Evolutionary conservation across 2,797 vertebrate species (phyloP).

Genomic region (Takifugu ocellatus): DNA sequence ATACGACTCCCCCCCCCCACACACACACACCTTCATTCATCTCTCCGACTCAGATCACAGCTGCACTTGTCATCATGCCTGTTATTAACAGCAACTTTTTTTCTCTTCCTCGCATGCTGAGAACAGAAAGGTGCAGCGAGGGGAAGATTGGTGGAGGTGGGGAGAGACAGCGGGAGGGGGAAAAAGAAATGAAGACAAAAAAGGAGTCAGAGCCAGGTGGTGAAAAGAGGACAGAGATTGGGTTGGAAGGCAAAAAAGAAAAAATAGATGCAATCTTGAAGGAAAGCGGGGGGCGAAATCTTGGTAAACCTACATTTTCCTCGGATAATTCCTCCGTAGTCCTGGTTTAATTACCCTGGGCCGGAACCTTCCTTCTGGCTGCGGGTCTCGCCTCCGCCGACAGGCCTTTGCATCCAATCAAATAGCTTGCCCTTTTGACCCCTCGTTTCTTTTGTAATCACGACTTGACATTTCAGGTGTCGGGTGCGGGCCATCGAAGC

Average conservation of each 20-base stretch:
- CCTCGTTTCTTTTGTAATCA: slow-evolving; percentile 52
- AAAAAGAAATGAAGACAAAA: slow-evolving; percentile 3
- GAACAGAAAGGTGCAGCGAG: slow-evolving; percentile 22
- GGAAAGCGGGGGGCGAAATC: slow-evolving; percentile 13
- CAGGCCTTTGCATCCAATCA: slow-evolving; percentile 55
- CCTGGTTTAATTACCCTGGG: slow-evolving; percentile 56
- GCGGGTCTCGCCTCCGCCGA: slow-evolving; percentile 23
- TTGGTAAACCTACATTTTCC: slow-evolving; percentile 42
- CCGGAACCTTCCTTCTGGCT: slow-evolving; percentile 31
- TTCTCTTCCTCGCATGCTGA: slow-evolving; percentile 36
- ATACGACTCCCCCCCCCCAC: slow-evolving; percentile 19
- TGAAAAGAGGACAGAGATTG: slow-evolving; percentile 33
- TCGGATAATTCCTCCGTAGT: slow-evolving; percentile 43
- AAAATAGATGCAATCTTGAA: slow-evolving; percentile 12
- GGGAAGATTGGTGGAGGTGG: slow-evolving; percentile 16
- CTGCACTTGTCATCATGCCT: slow-evolving; percentile 63
- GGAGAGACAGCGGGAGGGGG: background rate
- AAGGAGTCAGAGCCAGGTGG: slow-evolving; percentile 33
- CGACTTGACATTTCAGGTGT: slow-evolving; percentile 62
- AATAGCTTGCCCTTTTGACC: slow-evolving; percentile 61
- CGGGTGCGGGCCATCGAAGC: slow-evolving; percentile 49
- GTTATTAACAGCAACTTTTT: slow-evolving; percentile 57
- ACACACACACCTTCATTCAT: slow-evolving; percentile 3
- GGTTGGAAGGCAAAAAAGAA: slow-evolving; percentile 9
- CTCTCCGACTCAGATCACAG: slow-evolving; percentile 47